These are phyloP conservation scores for Thamnophis sirtalis DNA, from an alignment of 2,113 vertebrate genomes.

Conservation along the genomic window DNA sequence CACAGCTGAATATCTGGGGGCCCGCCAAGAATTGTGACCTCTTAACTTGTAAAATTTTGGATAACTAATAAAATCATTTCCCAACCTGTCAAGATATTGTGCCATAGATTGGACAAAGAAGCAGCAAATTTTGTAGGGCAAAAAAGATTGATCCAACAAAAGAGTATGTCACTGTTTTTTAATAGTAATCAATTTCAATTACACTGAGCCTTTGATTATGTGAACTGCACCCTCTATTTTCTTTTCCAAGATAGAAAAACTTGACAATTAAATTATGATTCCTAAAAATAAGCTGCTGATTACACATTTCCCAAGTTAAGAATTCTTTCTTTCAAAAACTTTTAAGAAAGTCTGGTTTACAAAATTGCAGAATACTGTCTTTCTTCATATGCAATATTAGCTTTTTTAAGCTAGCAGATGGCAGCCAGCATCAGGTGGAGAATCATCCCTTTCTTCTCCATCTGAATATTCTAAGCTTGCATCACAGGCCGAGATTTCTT, in stretches of 20 bases:
- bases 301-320: neutral
- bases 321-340: neutral
- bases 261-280: neutral
- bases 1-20: neutral
- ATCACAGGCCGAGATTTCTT: slow-evolving; percentile 88
- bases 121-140: neutral
- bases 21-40: slow-evolving; percentile 15
- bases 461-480: slow-evolving; percentile 73
- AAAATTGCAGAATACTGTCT: neutral
- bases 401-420: neutral
- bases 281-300: neutral
- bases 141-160: neutral
- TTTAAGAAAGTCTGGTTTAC: neutral
- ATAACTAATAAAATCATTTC: slow-evolving; percentile 15
- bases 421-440: neutral
- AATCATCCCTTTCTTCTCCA: neutral
- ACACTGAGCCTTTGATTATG: neutral
- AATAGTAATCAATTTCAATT: neutral
- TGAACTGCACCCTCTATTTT: neutral
- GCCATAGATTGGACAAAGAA: neutral
- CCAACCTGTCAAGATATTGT: neutral
- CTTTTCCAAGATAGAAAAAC: neutral
- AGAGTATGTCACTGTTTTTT: neutral
- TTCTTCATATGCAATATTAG: neutral
- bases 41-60: slow-evolving; percentile 5